These are phyloP conservation scores for Anthophora plumipes DNA, from an alignment of 2,888 invertebrate genomes.

Conservation along the genomic window DNA sequence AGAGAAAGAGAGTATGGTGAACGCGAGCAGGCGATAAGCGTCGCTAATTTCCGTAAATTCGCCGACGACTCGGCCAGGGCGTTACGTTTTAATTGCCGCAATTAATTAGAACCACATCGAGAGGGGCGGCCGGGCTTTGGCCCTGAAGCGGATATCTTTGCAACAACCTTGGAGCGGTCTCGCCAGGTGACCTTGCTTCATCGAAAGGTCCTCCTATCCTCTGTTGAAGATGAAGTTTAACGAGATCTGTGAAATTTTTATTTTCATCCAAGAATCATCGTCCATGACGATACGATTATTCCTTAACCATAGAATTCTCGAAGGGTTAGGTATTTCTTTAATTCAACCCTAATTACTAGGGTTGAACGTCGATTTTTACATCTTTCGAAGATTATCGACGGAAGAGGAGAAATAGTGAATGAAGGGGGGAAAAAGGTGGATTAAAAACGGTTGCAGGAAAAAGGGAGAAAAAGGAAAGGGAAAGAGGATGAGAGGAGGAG, in stretches of 20 bases:
- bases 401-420: not conserved
- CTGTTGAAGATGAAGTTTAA: conserved; percentile 39
- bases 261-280: too few relatives aligned
- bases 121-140: conserved; percentile 5
- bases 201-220: conserved; percentile 18
- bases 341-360: too few relatives aligned
- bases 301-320: too few relatives aligned
- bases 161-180: conserved; percentile 36
- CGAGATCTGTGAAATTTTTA: not conserved
- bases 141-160: conserved; percentile 33
- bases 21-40: conserved; percentile 50
- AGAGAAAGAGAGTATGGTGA: not conserved
- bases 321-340: too few relatives aligned
- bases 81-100: conserved; percentile 64
- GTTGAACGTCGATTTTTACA: too few relatives aligned
- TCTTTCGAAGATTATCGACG: not conserved
- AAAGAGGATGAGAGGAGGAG: not conserved
- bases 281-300: too few relatives aligned
- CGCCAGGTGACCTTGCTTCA: conserved; percentile 40
- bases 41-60: conserved; percentile 64
- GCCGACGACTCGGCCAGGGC: conserved; percentile 46
- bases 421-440: not conserved
- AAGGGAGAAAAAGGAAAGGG: conserved; percentile 4
- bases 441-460: not conserved
- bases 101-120: conserved; percentile 55